Base-by-base conservation (phyloP, 64 coral and sea anemone species). In the Hydrozoanthus tunicans region DNA sequence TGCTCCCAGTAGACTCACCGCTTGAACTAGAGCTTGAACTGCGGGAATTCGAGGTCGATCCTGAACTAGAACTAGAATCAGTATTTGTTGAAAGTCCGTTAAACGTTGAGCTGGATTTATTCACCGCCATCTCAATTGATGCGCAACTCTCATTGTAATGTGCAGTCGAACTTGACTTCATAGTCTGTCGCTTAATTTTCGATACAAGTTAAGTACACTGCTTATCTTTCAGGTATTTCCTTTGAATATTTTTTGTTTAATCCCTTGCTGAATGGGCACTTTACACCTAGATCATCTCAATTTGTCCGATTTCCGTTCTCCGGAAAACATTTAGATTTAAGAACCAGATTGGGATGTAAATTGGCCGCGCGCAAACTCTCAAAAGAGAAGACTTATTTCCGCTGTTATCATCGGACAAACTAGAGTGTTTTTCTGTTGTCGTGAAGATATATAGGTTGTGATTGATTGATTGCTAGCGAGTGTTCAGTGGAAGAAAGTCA, bases 11-110 rank as follows among this genome's bases (percentile, higher is more conserved):
- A 58, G 65, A 72, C 17, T 88, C 84, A 69, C 68, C n/a, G 25
- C 84, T 59, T 7, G 84, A 73, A 73, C 68, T 59, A 4, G 84
- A 88, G n/a, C 83, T 86, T 0, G 83, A 86, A 13, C 68, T 74
- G 8, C 84, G 55, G 7, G 84, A 56, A 51, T 56, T 73, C 5
- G 55, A 43, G 12, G 24, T 58, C 43, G 84, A 5, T 27, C 12
- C 68, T 59, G 56, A 60, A 60, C 53, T 74, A 3, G 81, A 66
- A 20, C 0, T 66, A 53, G 84, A 59, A 13, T 88, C 69, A 4
- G 84, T 58, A 72, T 55, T 73, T 12, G 69, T 8, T 20, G 84
- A 88, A 58, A 59, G 68, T 75, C 52, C 20, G 11, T 43, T 54
- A 73, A 88, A 88, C 56, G 5, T 88, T 24, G 84, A 88, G 54